These are phyloP conservation scores for Pangasius mekongensis DNA, from an alignment of 2,797 vertebrate genomes.

Conservation along the genomic window DNA sequence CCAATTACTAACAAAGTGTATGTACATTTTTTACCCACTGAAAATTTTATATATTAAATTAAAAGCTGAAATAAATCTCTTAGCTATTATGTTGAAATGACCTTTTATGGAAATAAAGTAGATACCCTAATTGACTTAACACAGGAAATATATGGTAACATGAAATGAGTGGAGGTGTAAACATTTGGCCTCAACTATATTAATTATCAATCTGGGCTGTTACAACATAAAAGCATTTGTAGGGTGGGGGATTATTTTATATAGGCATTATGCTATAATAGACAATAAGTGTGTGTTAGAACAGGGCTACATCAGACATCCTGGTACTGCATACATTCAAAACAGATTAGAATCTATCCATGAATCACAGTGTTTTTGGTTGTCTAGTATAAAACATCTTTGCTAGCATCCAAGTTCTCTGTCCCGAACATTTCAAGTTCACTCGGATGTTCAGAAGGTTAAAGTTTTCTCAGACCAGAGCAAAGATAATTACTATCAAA, in stretches of 20 bases:
- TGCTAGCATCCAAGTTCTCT: not conserved
- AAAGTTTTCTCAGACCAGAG: conserved; percentile 23
- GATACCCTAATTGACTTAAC: not conserved
- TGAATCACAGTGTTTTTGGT: not conserved
- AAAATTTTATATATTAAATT: not conserved
- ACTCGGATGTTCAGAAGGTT: not conserved
- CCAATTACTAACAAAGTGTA: not conserved
- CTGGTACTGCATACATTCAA: not conserved
- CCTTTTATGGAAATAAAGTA: not conserved
- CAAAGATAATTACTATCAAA: conserved; percentile 22
- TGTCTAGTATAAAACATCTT: not conserved
- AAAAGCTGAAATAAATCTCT: not conserved
- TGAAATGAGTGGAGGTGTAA: not conserved
- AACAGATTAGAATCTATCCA: not conserved
- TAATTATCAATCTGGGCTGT: not conserved
- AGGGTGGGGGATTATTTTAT: not conserved
- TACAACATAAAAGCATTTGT: not conserved
- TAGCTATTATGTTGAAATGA: not conserved
- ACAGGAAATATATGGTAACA: not conserved
- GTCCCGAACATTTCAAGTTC: conserved; percentile 3
- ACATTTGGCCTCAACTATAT: not conserved
- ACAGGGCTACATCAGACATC: not conserved
- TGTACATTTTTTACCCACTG: not conserved
- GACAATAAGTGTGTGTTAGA: not conserved
- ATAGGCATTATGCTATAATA: not conserved